A percentile compares a stretch with the other conserved stretches of the same genome.
phyloP scores from a whole-genome alignment of 2,888 invertebrate genomes.

The Volucella bombylans region DNA sequence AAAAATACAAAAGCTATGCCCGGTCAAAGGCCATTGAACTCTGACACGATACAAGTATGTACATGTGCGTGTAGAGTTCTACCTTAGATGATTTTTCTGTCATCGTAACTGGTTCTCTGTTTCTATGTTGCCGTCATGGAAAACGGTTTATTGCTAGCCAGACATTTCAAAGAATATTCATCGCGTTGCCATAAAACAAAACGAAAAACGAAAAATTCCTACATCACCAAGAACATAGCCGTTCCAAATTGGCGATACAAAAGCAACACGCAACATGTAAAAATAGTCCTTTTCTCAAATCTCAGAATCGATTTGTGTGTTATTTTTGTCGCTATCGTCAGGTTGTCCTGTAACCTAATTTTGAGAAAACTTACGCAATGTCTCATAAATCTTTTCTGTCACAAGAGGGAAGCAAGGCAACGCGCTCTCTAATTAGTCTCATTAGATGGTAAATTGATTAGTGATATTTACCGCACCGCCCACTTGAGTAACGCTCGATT shows the following conservation, averaged over 20 bases:
- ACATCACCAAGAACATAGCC: no score
- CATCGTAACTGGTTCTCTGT: slow-evolving; percentile 33
- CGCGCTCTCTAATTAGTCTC: slow-evolving; percentile 26
- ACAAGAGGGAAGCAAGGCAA: no score
- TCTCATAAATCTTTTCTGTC: not conserved
- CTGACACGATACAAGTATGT: not conserved
- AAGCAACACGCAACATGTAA: no score
- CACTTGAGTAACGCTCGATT: slow-evolving; percentile 35
- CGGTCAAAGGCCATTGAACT: slow-evolving; percentile 47
- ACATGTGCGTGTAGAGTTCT: slow-evolving; percentile 42
- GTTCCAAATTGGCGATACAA: no score
- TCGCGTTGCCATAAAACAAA: not conserved
- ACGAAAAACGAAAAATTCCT: not conserved
- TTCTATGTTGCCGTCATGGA: slow-evolving; percentile 9
- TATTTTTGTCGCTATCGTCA: no score
- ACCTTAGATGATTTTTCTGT: slow-evolving; percentile 25
- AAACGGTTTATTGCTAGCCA: slow-evolving; percentile 21
- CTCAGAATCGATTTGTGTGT: no score
- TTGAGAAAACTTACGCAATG: no score
- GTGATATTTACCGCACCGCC: slow-evolving; percentile 38
- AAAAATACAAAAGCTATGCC: not conserved
- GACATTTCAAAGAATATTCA: slow-evolving; percentile 28
- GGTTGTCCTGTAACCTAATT: no score
- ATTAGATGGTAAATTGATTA: slow-evolving; percentile 56
- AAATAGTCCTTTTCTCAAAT: no score